Percentiles rank a stretch among this genome's conserved stretches.
phyloP scores from a whole-genome alignment of 2,797 vertebrate genomes.

The Myotis vivesi region DNA sequence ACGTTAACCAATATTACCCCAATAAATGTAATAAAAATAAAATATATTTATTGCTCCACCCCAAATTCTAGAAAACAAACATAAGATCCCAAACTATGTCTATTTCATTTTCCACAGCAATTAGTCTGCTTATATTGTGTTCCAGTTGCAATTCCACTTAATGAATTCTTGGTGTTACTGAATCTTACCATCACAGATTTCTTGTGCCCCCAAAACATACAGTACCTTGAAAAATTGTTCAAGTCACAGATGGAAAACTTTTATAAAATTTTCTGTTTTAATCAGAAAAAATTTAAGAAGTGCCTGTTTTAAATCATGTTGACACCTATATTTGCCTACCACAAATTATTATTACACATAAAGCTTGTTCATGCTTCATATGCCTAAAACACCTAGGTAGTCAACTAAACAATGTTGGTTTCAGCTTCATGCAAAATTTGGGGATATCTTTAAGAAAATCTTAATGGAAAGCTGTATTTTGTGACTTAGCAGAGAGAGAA shows the following conservation, averaged over 20 bases:
- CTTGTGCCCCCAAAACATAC: background rate
- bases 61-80: background rate
- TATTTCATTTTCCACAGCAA: background rate
- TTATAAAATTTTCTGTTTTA: background rate
- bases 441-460: conserved; percentile 8
- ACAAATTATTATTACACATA: background rate
- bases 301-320: background rate
- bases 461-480: conserved; percentile 41
- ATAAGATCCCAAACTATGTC: background rate
- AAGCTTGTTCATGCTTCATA: background rate
- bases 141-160: background rate
- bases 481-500: conserved; percentile 50
- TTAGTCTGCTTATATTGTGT: background rate
- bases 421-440: conserved; percentile 1
- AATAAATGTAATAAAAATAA: background rate
- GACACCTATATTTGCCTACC: background rate
- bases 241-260: background rate
- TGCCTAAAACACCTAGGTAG: background rate
- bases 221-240: background rate
- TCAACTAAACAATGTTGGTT: background rate
- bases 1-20: too few relatives aligned
- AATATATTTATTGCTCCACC: background rate
- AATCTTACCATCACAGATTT: background rate
- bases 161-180: background rate
- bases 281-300: background rate